Conservation (phyloP, 2,113 vertebrate genomes). For the Clinocottus analis region DNA sequence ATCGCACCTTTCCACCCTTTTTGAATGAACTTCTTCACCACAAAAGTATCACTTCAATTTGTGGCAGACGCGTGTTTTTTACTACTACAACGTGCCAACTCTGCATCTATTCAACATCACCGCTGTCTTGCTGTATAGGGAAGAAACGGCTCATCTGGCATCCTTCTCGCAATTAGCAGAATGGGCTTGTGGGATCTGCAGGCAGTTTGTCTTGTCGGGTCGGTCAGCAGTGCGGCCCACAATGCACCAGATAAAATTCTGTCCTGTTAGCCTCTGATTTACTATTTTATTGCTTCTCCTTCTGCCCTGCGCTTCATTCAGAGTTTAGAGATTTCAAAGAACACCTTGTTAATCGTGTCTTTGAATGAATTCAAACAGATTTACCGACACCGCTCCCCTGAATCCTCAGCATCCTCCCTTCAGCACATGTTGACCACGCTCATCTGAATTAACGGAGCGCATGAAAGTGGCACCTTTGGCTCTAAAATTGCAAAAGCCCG, state of each 20-base stretch:
- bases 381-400: neutral
- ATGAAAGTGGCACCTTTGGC: constrained; percentile 14
- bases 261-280: constrained; percentile 8
- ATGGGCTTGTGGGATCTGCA: neutral
- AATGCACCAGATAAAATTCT: constrained; percentile 4
- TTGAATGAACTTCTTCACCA: neutral
- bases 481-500: neutral
- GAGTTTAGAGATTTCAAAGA: constrained; percentile 19
- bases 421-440: constrained; percentile 5
- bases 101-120: neutral
- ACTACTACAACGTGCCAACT: neutral
- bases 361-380: constrained; percentile 28
- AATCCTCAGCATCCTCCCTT: constrained; percentile 13
- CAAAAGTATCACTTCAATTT: neutral
- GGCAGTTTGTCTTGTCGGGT: neutral
- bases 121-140: neutral
- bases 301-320: constrained; percentile 14
- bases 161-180: constrained; percentile 17
- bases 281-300: neutral
- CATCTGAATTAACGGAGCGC: constrained; percentile 15
- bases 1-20: neutral
- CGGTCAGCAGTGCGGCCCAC: neutral
- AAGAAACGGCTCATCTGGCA: constrained; percentile 16
- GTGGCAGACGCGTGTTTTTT: neutral
- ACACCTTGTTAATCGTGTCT: constrained; percentile 2